Evolutionary conservation across 1,140 invertebrate species (phyloP), one percentile per base, ranked within the genome.

Genomic region (Macrostomum lignano): DNA sequence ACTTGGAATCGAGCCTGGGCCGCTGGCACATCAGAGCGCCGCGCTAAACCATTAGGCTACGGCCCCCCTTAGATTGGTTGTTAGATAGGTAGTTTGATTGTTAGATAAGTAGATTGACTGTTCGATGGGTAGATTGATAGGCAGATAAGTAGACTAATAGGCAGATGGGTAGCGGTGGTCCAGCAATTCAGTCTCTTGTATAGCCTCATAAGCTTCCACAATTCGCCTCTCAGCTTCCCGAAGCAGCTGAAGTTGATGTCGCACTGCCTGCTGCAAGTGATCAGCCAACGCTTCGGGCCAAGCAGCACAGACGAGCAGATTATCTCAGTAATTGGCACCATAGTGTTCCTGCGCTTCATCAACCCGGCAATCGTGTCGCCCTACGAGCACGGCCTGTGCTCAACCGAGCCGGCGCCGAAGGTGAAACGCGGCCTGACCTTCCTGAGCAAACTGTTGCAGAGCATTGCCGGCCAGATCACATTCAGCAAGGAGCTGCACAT

Each of bases 401-500:
- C 70, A 34, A 70, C 73, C 33, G 72, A 76, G 40, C 76, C 88
- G 2, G 74, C 76, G 0, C 59, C 64, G 1, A 66, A 70, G 22
- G 55, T 61, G 35, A 88, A 88, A 48, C 65, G 86, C 25, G 84
- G 82, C 1, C 61, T 94, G 1, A 93, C 88, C 71, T 59, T 93
- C 0, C 82, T 93, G 73, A 93, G 82, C 0, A 96, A 96, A 59
- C 93, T 94, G 30, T 63, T 96, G 25, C 86, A 96, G 60, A 93
- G 91, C 52, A 93, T 93, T 42, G 86, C 84, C 1, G 94, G 94
- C 60, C 81, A 93, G 52, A 75, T 94, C 2, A 75, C 88, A 48
- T 93, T 93, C 55, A 82, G 74, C 34, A 96, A 94, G 55, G 86
- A 96, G 48, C 77, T 86, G 46, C 82, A 93, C 47, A 93, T 94